Conservation (phyloP, 2,888 invertebrate genomes). For the Norana najaformis region DNA sequence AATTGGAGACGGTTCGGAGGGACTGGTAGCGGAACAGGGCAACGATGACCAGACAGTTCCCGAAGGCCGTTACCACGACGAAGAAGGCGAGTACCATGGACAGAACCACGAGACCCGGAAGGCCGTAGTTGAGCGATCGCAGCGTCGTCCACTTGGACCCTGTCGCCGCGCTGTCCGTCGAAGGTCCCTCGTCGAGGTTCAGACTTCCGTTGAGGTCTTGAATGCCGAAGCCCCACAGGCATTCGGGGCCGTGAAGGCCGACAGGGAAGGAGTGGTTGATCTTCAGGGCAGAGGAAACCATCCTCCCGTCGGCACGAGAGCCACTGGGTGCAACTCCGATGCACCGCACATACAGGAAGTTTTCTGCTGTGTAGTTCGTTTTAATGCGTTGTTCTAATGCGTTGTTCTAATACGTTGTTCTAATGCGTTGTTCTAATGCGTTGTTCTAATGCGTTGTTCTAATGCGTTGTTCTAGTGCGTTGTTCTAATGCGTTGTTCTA, state of each 20-base stretch:
- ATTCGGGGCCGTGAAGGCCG: slow-evolving; percentile 6
- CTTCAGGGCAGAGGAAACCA: neutral
- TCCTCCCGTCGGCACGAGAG: neutral
- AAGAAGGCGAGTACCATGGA: slow-evolving; percentile 29
- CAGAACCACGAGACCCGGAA: slow-evolving; percentile 24
- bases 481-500: neutral
- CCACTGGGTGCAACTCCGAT: neutral
- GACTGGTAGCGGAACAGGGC: slow-evolving; percentile 52
- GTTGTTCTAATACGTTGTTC: neutral
- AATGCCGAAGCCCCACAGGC: neutral
- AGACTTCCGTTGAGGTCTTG: neutral
- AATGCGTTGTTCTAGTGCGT: neutral
- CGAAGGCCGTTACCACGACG: slow-evolving; percentile 35
- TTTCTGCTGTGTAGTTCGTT: neutral
- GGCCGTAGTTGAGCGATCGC: slow-evolving; percentile 31
- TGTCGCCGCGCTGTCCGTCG: neutral
- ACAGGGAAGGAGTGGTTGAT: neutral
- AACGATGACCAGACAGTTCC: slow-evolving; percentile 58
- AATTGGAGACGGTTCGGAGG: slow-evolving; percentile 61
- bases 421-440: neutral
- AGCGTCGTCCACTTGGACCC: neutral
- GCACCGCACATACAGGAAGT: neutral
- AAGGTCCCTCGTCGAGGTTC: neutral
- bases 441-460: neutral
- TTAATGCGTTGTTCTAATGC: neutral